Percentiles rank a stretch among this genome's conserved stretches.
phyloP scores from a whole-genome alignment of 1,140 invertebrate species.

The Drosophila willistoni region DNA sequence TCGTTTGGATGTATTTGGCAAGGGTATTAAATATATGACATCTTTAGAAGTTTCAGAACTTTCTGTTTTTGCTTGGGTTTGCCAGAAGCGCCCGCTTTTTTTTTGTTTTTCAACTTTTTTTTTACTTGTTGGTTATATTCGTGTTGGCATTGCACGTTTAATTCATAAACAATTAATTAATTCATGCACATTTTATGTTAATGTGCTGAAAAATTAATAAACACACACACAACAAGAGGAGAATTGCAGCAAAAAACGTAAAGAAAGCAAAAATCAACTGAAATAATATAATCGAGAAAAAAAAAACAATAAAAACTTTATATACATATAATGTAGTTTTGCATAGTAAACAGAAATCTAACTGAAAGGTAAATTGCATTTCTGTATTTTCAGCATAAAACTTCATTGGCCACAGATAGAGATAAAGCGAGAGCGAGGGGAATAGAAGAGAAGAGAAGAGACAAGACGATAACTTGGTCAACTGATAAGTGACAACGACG shows the following conservation, averaged over 20 bases:
- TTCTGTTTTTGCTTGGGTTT: conserved; percentile 36
- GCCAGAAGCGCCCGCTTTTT: conserved; percentile 61
- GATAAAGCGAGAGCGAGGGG: background rate
- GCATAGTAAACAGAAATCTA: conserved; percentile 63
- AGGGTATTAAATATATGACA: background rate
- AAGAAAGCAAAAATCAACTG: conserved; percentile 23
- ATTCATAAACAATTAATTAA: conserved; percentile 82
- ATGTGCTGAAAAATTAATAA: conserved; percentile 73
- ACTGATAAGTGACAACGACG: conserved; percentile 36
- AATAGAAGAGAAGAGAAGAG: background rate
- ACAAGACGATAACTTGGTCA: conserved; percentile 39
- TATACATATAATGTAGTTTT: conserved; percentile 53
- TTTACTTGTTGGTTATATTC: conserved; percentile 22
- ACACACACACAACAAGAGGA: conserved; percentile 27
- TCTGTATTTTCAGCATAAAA: conserved; percentile 77
- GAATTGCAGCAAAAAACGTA: conserved; percentile 23
- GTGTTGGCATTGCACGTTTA: conserved; percentile 72
- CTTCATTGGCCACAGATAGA: background rate
- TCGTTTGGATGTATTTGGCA: background rate
- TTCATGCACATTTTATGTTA: conserved; percentile 79
- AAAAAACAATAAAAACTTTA: conserved; percentile 46
- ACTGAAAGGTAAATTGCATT: conserved; percentile 67
- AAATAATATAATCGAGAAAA: background rate
- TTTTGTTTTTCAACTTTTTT: conserved; percentile 20
- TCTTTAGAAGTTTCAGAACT: background rate